A percentile compares a stretch with the other conserved stretches of the same genome.
Conservation (phyloP, 2,113 vertebrate species). For the Chauna torquata region DNA sequence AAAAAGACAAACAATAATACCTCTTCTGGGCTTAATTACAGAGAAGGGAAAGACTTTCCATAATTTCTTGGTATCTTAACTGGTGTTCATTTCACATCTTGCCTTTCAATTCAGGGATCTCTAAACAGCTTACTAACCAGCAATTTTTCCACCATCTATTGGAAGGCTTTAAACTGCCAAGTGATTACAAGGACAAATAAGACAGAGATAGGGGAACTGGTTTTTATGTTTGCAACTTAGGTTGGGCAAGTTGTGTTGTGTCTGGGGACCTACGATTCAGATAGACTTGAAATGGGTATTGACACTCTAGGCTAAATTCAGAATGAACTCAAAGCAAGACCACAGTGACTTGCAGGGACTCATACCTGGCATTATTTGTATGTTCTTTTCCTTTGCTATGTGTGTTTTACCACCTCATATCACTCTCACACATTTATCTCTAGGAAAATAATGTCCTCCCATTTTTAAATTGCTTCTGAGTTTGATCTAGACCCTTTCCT, state of each 20-base stretch:
- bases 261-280: background rate
- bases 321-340: background rate
- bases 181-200: background rate
- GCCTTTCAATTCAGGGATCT: background rate
- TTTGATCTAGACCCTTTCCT: background rate
- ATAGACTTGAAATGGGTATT: background rate
- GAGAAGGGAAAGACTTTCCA: background rate
- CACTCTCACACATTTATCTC: background rate
- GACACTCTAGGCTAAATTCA: background rate
- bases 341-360: background rate
- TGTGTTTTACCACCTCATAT: background rate
- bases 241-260: background rate
- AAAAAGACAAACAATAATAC: background rate
- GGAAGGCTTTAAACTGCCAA: background rate
- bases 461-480: constrained; percentile 27
- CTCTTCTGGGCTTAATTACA: background rate
- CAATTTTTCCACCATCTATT: background rate
- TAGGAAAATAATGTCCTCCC: background rate
- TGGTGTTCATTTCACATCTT: background rate
- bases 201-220: background rate
- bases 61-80: background rate
- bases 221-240: background rate
- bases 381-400: background rate
- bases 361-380: background rate
- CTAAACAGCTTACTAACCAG: background rate